phyloP scores from a whole-genome alignment of 2,797 vertebrate species.

The Kryptopterus vitreolus region DNA sequence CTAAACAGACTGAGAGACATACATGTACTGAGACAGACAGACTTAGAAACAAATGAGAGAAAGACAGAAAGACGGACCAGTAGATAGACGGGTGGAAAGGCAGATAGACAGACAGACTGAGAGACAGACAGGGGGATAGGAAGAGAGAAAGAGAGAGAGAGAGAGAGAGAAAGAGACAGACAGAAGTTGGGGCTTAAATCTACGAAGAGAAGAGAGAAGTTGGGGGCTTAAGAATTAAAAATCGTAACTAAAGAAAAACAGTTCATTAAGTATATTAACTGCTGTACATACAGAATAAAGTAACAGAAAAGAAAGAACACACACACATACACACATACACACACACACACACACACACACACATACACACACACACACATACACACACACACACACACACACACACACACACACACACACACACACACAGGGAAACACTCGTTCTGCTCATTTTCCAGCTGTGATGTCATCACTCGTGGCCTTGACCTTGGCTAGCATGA shows the following conservation, averaged over 20 bases:
- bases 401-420: background rate
- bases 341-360: background rate
- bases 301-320: background rate
- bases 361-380: background rate
- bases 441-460: conserved; percentile 1
- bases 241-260: background rate
- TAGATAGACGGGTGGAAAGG: background rate
- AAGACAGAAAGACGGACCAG: background rate
- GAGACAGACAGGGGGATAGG: too few species aligned
- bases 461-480: conserved; percentile 22
- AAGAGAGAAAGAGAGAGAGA: background rate
- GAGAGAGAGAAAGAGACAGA: background rate
- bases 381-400: background rate
- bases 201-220: background rate
- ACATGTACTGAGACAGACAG: too few species aligned
- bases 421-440: conserved; percentile 6
- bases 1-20: background rate
- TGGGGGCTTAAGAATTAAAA: too few species aligned
- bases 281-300: background rate
- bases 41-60: too few species aligned
- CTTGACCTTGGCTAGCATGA: conserved; percentile 23
- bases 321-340: background rate
- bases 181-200: background rate
- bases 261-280: background rate
- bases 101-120: too few species aligned